Percentiles rank a stretch among this genome's conserved stretches.
These are phyloP conservation scores for Halcyon smyrnensis DNA, from an alignment of 2,797 vertebrate species.

Conservation along the genomic window DNA sequence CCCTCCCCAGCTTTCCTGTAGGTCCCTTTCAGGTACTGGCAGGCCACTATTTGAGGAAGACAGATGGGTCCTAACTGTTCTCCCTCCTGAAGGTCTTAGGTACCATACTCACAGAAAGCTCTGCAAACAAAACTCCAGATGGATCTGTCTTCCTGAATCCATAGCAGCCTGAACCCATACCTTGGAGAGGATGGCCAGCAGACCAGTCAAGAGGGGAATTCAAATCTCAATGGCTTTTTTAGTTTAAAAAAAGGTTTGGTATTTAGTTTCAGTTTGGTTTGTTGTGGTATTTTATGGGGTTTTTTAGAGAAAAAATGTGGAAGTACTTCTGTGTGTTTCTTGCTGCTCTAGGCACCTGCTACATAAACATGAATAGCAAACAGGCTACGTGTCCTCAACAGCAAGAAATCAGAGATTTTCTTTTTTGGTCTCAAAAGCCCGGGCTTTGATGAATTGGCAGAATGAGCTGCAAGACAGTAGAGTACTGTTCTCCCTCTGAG, in stretches of 20 bases:
- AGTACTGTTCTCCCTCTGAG: conserved; percentile 58
- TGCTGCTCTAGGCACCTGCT: conserved; percentile 39
- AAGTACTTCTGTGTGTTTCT: not conserved
- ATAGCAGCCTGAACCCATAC: not conserved
- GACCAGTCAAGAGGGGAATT: not conserved
- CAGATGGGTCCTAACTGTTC: not conserved
- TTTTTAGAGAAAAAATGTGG: not conserved
- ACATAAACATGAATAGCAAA: conserved; percentile 18
- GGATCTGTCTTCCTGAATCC: not conserved
- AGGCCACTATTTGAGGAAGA: not conserved
- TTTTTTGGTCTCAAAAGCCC: not conserved
- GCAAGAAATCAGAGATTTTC: conserved; percentile 38
- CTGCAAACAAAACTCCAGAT: not conserved
- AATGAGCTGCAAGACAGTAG: conserved; percentile 33
- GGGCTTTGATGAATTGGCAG: conserved; percentile 48
- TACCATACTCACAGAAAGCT: not conserved
- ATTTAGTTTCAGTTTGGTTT: accelerated
- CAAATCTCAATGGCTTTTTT: not conserved
- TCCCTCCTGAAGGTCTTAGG: not conserved
- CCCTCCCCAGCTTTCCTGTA: no score
- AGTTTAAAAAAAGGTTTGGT: not conserved
- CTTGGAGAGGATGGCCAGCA: not conserved
- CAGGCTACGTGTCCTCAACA: not conserved
- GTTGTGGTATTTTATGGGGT: not conserved
- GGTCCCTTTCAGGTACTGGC: no score